Evolutionary conservation across 1,140 invertebrate species (phyloP).

Genomic region (Rhysida immarginata): DNA sequence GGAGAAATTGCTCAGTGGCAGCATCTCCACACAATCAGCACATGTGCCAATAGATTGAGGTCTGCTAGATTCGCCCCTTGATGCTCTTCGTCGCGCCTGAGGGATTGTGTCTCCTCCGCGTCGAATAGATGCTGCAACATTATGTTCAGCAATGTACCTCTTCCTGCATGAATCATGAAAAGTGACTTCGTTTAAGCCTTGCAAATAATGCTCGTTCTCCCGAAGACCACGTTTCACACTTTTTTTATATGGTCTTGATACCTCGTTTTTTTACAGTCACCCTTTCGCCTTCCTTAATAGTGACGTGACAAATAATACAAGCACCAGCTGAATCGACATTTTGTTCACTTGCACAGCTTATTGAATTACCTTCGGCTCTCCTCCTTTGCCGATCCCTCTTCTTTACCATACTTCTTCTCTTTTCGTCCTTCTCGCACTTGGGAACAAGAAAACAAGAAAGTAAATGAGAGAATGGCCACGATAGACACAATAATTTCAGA

Average conservation of each 20-base stretch:
- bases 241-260: conserved; percentile 10
- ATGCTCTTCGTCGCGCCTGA: conserved; percentile 10
- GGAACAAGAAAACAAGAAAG: too few relatives aligned
- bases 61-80: not conserved
- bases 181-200: conserved; percentile 14
- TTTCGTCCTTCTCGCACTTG: too few relatives aligned
- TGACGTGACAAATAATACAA: not conserved
- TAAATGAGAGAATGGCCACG: too few relatives aligned
- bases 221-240: conserved; percentile 15
- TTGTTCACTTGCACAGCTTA: too few relatives aligned
- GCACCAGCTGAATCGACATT: not conserved
- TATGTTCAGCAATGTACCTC: conserved; percentile 14
- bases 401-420: too few relatives aligned
- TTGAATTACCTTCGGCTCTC: too few relatives aligned
- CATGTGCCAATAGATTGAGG: conserved; percentile 12
- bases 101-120: conserved; percentile 14
- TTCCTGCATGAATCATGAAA: conserved; percentile 15
- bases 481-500: too few relatives aligned
- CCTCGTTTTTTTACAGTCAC: not conserved
- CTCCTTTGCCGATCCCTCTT: too few relatives aligned
- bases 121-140: conserved; percentile 14
- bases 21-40: conserved; percentile 16
- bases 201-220: conserved; percentile 13
- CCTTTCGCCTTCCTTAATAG: not conserved
- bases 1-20: conserved; percentile 15